Conservation (phyloP, 2,113 vertebrate genomes). For the Plectropomus leopardus region DNA sequence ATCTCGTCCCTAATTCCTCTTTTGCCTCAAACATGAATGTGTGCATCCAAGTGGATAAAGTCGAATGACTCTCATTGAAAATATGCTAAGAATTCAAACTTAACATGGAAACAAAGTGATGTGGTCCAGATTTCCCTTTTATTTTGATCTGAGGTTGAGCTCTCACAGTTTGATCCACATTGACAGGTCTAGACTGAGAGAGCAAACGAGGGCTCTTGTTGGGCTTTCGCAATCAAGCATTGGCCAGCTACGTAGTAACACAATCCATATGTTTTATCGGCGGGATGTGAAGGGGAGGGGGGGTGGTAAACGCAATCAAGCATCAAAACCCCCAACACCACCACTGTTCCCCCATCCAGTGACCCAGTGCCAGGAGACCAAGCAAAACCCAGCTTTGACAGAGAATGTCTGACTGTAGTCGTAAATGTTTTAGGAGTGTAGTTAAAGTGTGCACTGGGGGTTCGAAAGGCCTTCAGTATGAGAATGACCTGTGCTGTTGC, state of each 20-base stretch:
- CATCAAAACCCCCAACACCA: conserved; percentile 77
- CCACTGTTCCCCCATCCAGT: conserved; percentile 60
- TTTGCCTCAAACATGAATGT: conserved; percentile 67
- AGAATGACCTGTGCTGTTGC: conserved; percentile 74
- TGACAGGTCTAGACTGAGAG: conserved; percentile 80
- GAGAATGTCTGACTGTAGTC: conserved; percentile 79
- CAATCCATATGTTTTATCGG: conserved; percentile 84
- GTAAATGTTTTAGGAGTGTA: conserved; percentile 85
- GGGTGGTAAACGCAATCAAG: conserved; percentile 79
- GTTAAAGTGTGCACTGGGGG: conserved; percentile 77
- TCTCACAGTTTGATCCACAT: conserved; percentile 80
- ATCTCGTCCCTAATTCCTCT: conserved; percentile 78
- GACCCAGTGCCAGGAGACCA: conserved; percentile 73
- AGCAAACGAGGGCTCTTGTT: conserved; percentile 75
- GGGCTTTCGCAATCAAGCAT: conserved; percentile 83
- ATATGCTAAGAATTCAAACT: conserved; percentile 64
- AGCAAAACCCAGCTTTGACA: conserved; percentile 71
- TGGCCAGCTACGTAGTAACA: conserved; percentile 79
- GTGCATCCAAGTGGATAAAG: conserved; percentile 73
- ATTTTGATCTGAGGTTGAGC: conserved; percentile 79
- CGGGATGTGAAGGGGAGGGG: conserved; percentile 44
- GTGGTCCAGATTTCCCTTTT: conserved; percentile 77
- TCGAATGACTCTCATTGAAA: conserved; percentile 66
- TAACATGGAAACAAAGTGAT: conserved; percentile 70
- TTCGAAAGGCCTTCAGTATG: conserved; percentile 61